A percentile compares a stretch with the other conserved stretches of the same genome.
phyloP scores from a whole-genome alignment of 92 coral and sea anemone species.

The Muricea muricata region DNA sequence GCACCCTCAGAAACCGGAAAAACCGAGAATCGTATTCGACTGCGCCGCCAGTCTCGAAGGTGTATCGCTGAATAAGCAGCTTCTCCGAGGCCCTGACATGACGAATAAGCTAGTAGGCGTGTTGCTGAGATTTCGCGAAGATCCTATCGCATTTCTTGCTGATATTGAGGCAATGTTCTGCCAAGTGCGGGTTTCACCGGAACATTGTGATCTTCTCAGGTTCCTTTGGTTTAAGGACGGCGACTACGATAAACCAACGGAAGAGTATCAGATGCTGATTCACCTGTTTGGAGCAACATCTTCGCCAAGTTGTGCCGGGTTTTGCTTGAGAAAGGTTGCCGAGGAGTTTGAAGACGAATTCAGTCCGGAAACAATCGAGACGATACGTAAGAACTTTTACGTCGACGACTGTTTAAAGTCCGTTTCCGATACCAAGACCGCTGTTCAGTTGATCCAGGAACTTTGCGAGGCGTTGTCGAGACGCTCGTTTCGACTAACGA shows the following conservation, averaged over 20 bases:
- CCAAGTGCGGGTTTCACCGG: conserved; percentile 57
- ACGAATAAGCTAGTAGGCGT: conserved; percentile 63
- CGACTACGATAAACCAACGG: conserved; percentile 37
- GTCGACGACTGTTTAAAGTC: conserved; percentile 55
- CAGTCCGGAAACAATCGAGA: conserved; percentile 29
- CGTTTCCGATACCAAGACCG: too few relatives aligned
- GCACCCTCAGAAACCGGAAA: conserved; percentile 57
- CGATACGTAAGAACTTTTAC: conserved; percentile 46
- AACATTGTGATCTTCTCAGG: conserved; percentile 44
- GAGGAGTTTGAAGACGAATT: conserved; percentile 24
- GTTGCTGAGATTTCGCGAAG: conserved; percentile 47
- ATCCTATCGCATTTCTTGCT: conserved; percentile 47
- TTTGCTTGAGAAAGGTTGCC: conserved; percentile 24
- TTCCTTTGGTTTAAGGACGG: conserved; percentile 54
- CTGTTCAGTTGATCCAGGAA: too few relatives aligned
- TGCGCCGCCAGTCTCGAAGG: conserved; percentile 58
- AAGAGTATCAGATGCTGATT: conserved; percentile 37
- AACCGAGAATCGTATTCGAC: conserved; percentile 64
- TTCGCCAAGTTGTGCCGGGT: conserved; percentile 18
- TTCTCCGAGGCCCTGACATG: conserved; percentile 67
- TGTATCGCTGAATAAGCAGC: conserved; percentile 50
- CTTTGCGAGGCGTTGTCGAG: too few relatives aligned
- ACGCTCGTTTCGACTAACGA: too few relatives aligned
- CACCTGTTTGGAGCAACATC: conserved; percentile 30
- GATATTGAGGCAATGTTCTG: conserved; percentile 57